These are phyloP conservation scores for Neodiprion fabricii DNA, from an alignment of 1,140 invertebrate genomes.

Conservation along the genomic window DNA sequence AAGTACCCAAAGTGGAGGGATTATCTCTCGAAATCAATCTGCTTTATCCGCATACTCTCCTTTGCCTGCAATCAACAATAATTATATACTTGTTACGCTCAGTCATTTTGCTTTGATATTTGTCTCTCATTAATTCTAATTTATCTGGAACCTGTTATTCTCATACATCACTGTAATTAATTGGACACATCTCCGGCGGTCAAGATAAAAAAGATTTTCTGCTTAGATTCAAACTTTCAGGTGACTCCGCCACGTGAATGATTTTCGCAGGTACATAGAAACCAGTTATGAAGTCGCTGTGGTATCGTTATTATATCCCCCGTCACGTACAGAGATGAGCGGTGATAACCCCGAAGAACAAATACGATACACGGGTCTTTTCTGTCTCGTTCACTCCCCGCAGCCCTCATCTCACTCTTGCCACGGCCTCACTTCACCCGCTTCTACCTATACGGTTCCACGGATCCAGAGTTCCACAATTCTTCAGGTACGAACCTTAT, in stretches of 20 bases:
- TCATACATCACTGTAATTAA: conserved; percentile 3
- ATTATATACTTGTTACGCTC: no score
- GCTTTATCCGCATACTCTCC: no score
- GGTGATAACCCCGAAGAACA: conserved; percentile 6
- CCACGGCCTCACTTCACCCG: not conserved
- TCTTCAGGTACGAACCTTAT: not conserved
- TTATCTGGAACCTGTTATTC: not conserved
- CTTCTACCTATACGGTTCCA: not conserved
- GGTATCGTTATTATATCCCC: conserved; percentile 7
- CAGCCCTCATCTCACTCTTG: not conserved
- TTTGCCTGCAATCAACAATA: no score
- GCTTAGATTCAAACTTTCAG: conserved; percentile 5
- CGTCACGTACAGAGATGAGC: conserved; percentile 6
- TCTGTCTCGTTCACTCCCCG: not conserved
- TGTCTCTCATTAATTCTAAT: not conserved
- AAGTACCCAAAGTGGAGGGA: no score
- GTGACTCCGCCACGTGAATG: not conserved
- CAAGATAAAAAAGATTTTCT: not conserved
- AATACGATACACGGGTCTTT: conserved; percentile 5
- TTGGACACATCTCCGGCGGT: not conserved
- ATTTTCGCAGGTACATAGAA: conserved; percentile 3
- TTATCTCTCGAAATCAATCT: no score
- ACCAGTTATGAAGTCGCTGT: not conserved
- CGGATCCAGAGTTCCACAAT: conserved; percentile 1
- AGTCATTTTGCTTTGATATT: no score